Percentiles rank a stretch among this genome's conserved stretches.
These are phyloP conservation scores for Prorops nasuta DNA, from an alignment of 1,140 invertebrate genomes.

Conservation along the genomic window DNA sequence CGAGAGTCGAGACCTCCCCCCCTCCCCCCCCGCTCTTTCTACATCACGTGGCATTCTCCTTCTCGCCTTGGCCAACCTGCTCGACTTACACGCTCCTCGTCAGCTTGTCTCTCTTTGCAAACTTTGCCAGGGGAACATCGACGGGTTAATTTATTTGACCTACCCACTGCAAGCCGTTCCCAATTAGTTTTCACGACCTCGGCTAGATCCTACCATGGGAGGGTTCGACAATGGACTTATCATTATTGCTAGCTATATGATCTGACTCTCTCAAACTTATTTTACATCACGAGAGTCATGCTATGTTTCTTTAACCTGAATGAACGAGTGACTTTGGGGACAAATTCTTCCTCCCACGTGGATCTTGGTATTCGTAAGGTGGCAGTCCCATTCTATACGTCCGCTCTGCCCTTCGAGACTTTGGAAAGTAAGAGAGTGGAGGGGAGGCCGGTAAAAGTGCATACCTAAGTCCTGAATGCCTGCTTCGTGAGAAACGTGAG, in stretches of 20 bases:
- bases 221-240: too few relatives aligned
- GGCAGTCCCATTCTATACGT: background rate
- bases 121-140: constrained; percentile 8
- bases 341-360: too few relatives aligned
- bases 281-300: too few relatives aligned
- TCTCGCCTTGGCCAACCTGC: constrained; percentile 15
- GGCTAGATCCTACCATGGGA: constrained; percentile 16
- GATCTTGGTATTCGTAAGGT: too few relatives aligned
- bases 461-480: constrained; percentile 1
- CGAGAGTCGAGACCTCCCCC: too few relatives aligned
- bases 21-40: too few relatives aligned
- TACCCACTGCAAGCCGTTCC: constrained; percentile 21
- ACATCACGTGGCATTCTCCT: background rate
- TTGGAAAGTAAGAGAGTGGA: background rate
- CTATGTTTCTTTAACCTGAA: too few relatives aligned
- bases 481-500: constrained; percentile 17
- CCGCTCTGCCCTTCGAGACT: background rate
- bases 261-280: too few relatives aligned
- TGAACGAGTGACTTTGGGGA: too few relatives aligned
- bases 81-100: constrained; percentile 20
- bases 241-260: too few relatives aligned
- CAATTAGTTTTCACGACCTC: constrained; percentile 29
- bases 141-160: constrained; percentile 49
- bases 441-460: constrained; percentile 2
- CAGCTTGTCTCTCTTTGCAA: constrained; percentile 6